Evolutionary conservation across 64 coral and sea anemone species (phyloP), one percentile per base, ranked within the genome.

Genomic region (Montipora capricornis): DNA sequence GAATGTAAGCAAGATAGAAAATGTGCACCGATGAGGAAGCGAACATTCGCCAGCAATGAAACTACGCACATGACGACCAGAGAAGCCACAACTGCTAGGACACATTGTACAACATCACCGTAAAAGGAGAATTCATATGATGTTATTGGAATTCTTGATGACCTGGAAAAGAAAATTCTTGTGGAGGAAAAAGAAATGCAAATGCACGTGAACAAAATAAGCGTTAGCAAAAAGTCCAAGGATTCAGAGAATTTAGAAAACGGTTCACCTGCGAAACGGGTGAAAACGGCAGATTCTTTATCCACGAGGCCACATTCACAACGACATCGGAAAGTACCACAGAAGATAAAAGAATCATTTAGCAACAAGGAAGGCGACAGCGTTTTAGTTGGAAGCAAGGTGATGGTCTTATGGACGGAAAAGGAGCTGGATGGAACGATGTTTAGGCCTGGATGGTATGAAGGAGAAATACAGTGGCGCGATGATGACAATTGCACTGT

Each of bases 401-500:
- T 76, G 10, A 2, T 46, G 10, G 79, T 91, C 4, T 68, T 91
- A 20, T 91, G 77, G 69, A 73, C 69, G 4, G 69, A 73, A 73
- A 73, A 73, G 14, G 69, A 73, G 5, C 69, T 73, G 20, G 4
- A 26, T 4, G 69, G 69, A 73, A 73, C 69, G 19, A 73, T 4
- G 69, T 73, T 93, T 73, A 44, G 16, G 47, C 76, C 53, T 81
- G 77, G 77, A 53, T 80, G 75, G 52, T 91, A 80, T 44, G 89
- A 91, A 15, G 75, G 77, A 24, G 79, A 73, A 81, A 52, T 85
- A 74, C 80, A 75, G 48, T 5, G 57, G 19, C 49, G 52, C 49
- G 58, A 87, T 84, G 69, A 92, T 29, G 91, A 84, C 26, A 59
- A 92, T 9, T 47, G 84, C n/a, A 75, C 20, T 24, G 22, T 85